phyloP scores from a whole-genome alignment of 2,888 invertebrate genomes.

The Rotaria socialis region DNA sequence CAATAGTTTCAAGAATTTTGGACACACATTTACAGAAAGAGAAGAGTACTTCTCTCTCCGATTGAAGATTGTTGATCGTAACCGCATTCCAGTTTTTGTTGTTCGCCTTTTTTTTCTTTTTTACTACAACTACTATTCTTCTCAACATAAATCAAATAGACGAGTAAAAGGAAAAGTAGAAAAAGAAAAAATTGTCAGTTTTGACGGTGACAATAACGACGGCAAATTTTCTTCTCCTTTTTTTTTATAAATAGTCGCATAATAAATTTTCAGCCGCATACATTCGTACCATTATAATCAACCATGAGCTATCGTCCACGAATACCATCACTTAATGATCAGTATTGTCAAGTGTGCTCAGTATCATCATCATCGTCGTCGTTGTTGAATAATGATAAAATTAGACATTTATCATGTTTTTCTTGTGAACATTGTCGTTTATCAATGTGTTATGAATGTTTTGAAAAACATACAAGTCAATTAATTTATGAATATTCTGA shows the following conservation, averaged over 20 bases:
- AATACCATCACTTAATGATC: not conserved
- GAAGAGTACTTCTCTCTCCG: not conserved
- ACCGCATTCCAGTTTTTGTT: not conserved
- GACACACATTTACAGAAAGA: not conserved
- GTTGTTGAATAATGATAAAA: not conserved
- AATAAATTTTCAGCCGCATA: not conserved
- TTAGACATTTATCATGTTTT: not conserved
- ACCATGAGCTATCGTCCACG: not conserved
- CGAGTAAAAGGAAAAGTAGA: not conserved
- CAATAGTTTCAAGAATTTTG: not conserved
- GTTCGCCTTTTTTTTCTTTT: not conserved
- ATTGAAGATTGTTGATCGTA: not conserved
- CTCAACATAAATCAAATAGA: not conserved
- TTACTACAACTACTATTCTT: not conserved
- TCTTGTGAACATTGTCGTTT: constrained; percentile 12
- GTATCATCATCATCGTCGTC: not conserved
- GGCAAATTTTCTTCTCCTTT: not conserved
- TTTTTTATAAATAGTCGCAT: not conserved
- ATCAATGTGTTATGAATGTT: constrained; percentile 33
- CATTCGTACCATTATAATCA: no score
- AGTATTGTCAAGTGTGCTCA: constrained; percentile 22
- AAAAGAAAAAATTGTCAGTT: not conserved
- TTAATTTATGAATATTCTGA: not conserved
- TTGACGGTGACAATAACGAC: not conserved
- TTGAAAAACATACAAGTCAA: constrained; percentile 13